A percentile compares a stretch with the other conserved stretches of the same genome.
phyloP scores from a whole-genome alignment of 2,888 invertebrate genomes.

The Lysandra bellargus region DNA sequence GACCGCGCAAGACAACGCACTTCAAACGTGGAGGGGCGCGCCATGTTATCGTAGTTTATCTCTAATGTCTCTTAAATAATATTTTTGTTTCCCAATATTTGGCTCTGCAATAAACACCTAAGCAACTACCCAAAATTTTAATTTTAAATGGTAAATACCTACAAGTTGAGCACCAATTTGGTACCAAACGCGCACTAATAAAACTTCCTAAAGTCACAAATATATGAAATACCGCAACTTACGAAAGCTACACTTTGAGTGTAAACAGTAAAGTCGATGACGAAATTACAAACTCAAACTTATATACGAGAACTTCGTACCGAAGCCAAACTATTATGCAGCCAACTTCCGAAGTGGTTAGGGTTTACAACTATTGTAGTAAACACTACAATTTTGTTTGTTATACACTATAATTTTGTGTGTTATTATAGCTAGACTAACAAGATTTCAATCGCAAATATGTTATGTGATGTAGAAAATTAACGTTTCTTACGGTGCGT shows the following conservation, averaged over 20 bases:
- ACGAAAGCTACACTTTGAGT: neutral
- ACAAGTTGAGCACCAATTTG: neutral
- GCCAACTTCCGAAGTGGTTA: neutral
- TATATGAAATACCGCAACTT: neutral
- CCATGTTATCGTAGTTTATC: too few species aligned
- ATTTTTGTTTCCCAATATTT: too few species aligned
- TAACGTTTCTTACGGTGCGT: too few species aligned
- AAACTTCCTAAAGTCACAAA: slow-evolving; percentile 18
- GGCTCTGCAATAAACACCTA: too few species aligned
- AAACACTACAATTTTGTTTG: neutral
- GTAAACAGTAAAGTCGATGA: neutral
- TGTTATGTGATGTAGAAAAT: neutral
- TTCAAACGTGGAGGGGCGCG: too few species aligned
- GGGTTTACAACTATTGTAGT: neutral
- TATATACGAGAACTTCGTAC: neutral
- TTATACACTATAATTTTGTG: neutral
- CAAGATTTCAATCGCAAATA: slow-evolving; percentile 38
- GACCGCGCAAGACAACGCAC: too few species aligned
- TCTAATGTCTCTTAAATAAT: too few species aligned
- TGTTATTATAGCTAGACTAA: neutral
- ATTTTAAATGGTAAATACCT: too few species aligned
- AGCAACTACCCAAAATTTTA: too few species aligned
- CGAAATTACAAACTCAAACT: neutral
- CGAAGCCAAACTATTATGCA: slow-evolving; percentile 5
- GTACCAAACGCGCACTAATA: neutral